Percentiles rank a stretch among this genome's conserved stretches.
These are phyloP conservation scores for Oxystoma pomonae DNA, from an alignment of 2,888 invertebrate genomes.

Conservation along the genomic window DNA sequence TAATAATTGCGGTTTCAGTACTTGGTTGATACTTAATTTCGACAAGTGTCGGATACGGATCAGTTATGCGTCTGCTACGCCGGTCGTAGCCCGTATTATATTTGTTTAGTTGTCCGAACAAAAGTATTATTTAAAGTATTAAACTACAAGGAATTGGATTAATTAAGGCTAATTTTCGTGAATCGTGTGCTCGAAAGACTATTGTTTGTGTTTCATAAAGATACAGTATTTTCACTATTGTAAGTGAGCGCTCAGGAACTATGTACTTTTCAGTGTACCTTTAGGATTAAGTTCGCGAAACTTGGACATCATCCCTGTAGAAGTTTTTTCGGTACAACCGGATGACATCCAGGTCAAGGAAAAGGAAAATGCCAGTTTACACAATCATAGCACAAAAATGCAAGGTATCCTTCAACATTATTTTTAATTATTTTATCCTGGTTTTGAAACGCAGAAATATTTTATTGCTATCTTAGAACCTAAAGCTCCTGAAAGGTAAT, in stretches of 20 bases:
- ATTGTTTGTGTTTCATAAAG: not conserved
- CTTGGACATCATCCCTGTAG: not conserved
- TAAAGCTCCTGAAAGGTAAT: too few species aligned
- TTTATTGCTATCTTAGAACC: too few species aligned
- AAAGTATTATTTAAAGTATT: not conserved
- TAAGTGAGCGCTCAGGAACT: not conserved
- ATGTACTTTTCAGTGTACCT: not conserved
- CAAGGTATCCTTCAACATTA: slow-evolving; percentile 49
- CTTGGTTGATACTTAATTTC: not conserved
- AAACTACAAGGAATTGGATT: not conserved
- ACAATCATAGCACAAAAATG: slow-evolving; percentile 59
- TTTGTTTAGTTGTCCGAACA: not conserved
- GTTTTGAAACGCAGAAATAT: too few species aligned
- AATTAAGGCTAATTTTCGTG: not conserved
- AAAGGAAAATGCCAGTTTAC: slow-evolving; percentile 55
- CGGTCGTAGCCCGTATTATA: not conserved
- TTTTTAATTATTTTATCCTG: too few species aligned
- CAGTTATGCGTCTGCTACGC: not conserved
- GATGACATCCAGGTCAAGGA: slow-evolving; percentile 35
- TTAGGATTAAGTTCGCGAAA: not conserved
- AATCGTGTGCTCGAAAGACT: not conserved
- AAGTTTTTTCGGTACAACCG: slow-evolving; percentile 11
- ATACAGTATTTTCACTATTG: not conserved
- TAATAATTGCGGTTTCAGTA: not conserved
- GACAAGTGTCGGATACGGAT: not conserved